phyloP scores from a whole-genome alignment of 1,140 invertebrate species.

The Heliconius nattereri region DNA sequence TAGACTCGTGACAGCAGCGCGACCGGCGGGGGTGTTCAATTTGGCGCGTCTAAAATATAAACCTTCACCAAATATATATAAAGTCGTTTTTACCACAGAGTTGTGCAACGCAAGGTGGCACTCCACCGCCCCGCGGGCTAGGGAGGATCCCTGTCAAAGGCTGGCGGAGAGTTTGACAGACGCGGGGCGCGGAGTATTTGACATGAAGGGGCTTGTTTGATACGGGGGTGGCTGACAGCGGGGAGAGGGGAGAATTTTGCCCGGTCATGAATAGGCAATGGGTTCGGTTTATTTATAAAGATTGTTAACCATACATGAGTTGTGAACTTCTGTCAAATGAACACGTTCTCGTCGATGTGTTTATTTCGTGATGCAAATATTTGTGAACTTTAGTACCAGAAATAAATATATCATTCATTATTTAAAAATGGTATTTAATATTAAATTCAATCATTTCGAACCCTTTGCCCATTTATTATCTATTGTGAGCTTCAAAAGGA shows the following conservation, averaged over 20 bases:
- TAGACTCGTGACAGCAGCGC: constrained; percentile 75
- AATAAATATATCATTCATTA: constrained; percentile 3
- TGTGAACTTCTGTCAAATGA: constrained; percentile 74
- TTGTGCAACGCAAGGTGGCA: constrained; percentile 59
- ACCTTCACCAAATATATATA: constrained; percentile 43
- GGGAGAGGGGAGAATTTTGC: constrained; percentile 73
- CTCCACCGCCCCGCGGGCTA: constrained; percentile 70
- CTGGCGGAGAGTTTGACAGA: constrained; percentile 81
- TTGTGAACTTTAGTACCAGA: constrained; percentile 5
- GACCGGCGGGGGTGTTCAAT: constrained; percentile 59
- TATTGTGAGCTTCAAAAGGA: constrained; percentile 55
- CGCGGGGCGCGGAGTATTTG: constrained; percentile 80
- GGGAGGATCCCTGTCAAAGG: constrained; percentile 80
- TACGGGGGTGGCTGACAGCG: constrained; percentile 70
- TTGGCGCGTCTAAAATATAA: constrained; percentile 31
- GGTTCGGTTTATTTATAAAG: constrained; percentile 80
- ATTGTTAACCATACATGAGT: constrained; percentile 72
- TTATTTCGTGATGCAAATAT: not conserved
- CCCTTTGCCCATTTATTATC: constrained; percentile 53
- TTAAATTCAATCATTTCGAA: constrained; percentile 28
- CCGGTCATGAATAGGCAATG: constrained; percentile 81
- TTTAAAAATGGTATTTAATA: constrained; percentile 26
- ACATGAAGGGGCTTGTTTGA: constrained; percentile 81
- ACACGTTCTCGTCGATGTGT: constrained; percentile 56
- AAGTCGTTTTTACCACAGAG: constrained; percentile 36